phyloP scores from a whole-genome alignment of 64 coral and sea anemone genomes.

The Stichodactyla mertensii region DNA sequence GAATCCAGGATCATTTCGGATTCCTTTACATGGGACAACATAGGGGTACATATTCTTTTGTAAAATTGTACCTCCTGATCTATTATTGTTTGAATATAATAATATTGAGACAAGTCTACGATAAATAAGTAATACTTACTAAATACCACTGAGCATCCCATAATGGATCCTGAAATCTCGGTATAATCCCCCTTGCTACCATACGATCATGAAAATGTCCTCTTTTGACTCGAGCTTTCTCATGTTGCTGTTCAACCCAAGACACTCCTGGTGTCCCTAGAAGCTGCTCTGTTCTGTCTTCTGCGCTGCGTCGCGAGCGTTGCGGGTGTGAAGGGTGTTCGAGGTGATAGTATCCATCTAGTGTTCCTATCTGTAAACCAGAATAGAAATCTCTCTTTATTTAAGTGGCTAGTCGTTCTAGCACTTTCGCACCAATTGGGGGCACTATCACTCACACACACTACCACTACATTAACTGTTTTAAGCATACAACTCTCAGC shows the following conservation, averaged over 20 bases:
- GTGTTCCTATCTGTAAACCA: constrained; percentile 61
- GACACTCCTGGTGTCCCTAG: constrained; percentile 56
- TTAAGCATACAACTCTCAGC: too few species aligned
- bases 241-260: constrained; percentile 96
- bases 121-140: constrained; percentile 42
- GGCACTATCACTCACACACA: too few species aligned
- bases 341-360: constrained; percentile 80
- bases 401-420: too few species aligned
- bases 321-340: constrained; percentile 75
- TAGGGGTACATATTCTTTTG: too few species aligned
- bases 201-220: constrained; percentile 92
- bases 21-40: too few species aligned
- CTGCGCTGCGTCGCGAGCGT: constrained; percentile 70
- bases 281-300: constrained; percentile 58
- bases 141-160: constrained; percentile 97
- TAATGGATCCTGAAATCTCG: constrained; percentile 74
- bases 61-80: too few species aligned
- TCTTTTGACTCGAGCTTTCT: constrained; percentile 78
- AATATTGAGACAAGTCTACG: background rate
- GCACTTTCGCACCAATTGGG: too few species aligned
- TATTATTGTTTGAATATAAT: too few species aligned
- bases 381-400: background rate
- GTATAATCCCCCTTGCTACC: constrained; percentile 66
- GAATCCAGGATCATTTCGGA: too few species aligned
- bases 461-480: too few species aligned